Conservation (phyloP, 1,140 invertebrate genomes). For the Cherax destructor region DNA sequence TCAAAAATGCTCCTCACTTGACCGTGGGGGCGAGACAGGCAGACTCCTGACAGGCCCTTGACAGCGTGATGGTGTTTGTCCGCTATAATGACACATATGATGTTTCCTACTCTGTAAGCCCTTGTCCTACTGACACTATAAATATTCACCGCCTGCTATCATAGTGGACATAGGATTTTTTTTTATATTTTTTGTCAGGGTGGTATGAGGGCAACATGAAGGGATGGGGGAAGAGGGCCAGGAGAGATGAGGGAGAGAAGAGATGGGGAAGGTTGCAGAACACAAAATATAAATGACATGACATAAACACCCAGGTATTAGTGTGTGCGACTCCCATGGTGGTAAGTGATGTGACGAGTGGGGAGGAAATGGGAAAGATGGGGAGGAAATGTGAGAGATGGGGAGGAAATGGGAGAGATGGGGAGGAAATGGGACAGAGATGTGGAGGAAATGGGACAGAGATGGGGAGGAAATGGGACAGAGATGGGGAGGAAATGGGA, state of each 20-base stretch:
- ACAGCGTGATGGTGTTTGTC: conserved; percentile 63
- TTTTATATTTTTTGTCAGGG: conserved; percentile 17
- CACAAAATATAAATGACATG: background rate
- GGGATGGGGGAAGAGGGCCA: background rate
- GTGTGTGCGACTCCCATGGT: too few relatives aligned
- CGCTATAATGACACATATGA: conserved; percentile 65
- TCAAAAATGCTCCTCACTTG: conserved; percentile 39
- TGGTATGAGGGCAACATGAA: background rate
- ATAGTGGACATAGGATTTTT: conserved; percentile 50
- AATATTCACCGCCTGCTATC: conserved; percentile 66
- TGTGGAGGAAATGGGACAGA: too few relatives aligned
- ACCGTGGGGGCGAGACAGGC: conserved; percentile 53
- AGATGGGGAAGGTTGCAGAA: background rate
- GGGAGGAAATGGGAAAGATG: too few relatives aligned
- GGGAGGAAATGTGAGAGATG: too few relatives aligned
- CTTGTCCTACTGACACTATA: conserved; percentile 52
- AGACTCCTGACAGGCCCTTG: conserved; percentile 49
- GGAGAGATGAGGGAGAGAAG: background rate
- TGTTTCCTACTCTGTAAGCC: conserved; percentile 38
- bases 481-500: too few relatives aligned
- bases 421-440: too few relatives aligned
- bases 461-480: too few relatives aligned
- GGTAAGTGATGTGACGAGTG: too few relatives aligned
- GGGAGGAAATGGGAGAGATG: too few relatives aligned
- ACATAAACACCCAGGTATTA: too few relatives aligned